Evolutionary conservation across 2,888 invertebrate species (phyloP), one percentile per base, ranked within the genome.

Genomic region (Dynastes grantii): DNA sequence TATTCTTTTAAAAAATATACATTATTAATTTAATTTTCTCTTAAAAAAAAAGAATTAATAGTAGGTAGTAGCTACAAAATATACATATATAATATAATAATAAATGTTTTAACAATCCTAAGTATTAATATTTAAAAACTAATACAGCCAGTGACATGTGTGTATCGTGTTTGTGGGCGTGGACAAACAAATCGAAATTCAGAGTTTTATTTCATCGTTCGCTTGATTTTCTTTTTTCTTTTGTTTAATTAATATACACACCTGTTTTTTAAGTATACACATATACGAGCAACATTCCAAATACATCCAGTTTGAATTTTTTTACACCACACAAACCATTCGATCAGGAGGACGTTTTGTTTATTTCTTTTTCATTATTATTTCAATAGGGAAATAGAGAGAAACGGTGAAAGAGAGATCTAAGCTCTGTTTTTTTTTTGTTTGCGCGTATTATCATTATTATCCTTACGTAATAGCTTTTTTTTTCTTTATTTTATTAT

Each of bases 41-140:
- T 61, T 58, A 16, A 71, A 49, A 78, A 76, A 76, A 70, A 78
- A 73, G 51, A 53, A 78, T 68, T 49, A 68, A 29, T 76, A 55
- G 63, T 79, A 79, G 76, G 49, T 76, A 55, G 68, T 79, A 79
- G 76, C 79, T 79, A 79, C 79, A 79, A 79, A 79, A 79, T 79
- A 79, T 79, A 79, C 79, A 79, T 78, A 71, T 65, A 71, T 75
- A 61, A 67, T 64, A 61, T 77, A 61, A 61, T 63, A 64, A 63
- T 49, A 45, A 73, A 70, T 68, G 63, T 68, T 61, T 45, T 70
- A 79, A 79, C 79, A 79, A 70, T 79, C 79, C 76, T 79, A 76
- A 68, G 49, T 55, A 67, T 76, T 61, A 49, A 53, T 65, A 65
- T 75, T 45, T 76, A 67, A 78, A 76, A 78, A 76, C 73, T 78